Evolutionary conservation across 2,113 vertebrate genomes (phyloP).

Genomic region (Pelodiscus sinensis): DNA sequence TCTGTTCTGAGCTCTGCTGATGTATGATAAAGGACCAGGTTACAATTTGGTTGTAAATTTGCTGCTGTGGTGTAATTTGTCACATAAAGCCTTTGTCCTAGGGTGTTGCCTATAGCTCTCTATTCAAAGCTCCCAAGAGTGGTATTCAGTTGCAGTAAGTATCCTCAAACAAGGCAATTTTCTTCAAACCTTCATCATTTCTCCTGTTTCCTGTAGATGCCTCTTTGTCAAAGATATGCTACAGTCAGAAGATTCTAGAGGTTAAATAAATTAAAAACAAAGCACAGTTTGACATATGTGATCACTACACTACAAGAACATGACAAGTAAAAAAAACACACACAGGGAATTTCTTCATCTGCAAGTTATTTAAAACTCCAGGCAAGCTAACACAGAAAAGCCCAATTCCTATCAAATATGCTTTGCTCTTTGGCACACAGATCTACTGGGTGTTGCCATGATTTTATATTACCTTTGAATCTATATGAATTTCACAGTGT

Average conservation of each 20-base stretch:
- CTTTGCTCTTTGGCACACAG: not conserved
- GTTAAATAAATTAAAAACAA: not conserved
- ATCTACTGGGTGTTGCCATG: not conserved
- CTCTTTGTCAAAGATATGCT: not conserved
- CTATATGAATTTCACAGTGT: not conserved
- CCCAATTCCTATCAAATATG: not conserved
- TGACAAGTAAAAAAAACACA: not conserved
- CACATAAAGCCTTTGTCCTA: not conserved
- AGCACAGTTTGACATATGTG: not conserved
- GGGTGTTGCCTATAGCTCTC: not conserved
- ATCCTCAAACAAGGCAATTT: not conserved
- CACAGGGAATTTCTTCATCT: not conserved
- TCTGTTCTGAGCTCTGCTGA: not conserved
- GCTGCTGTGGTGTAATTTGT: not conserved
- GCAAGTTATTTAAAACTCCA: not conserved
- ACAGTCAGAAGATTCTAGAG: not conserved
- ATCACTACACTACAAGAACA: not conserved
- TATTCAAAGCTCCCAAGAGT: not conserved
- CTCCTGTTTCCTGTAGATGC: accelerated
- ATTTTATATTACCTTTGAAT: not conserved
- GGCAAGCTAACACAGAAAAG: not conserved
- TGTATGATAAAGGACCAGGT: not conserved
- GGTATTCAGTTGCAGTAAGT: not conserved
- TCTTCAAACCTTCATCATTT: not conserved
- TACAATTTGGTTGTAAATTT: not conserved